Percentiles rank a stretch among this genome's conserved stretches.
Evolutionary conservation across 2,888 invertebrate species (phyloP).

Genomic region (Hydrotaea diabolus): DNA sequence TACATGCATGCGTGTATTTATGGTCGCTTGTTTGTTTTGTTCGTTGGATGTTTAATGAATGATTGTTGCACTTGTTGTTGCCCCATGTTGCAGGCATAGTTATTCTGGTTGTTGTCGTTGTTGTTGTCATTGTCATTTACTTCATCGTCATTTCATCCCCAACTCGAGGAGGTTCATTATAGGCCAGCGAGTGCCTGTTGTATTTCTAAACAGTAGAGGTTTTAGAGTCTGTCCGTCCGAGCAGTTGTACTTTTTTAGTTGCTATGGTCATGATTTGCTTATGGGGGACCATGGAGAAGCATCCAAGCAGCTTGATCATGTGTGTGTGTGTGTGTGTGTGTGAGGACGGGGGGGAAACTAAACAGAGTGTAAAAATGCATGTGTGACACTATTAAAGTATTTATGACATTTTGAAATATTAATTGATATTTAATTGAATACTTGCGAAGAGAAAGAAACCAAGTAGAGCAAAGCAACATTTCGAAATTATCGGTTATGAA

Average conservation of each 20-base stretch:
- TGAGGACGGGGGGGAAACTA: neutral
- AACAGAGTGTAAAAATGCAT: slow-evolving; percentile 38
- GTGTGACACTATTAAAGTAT: slow-evolving; percentile 68
- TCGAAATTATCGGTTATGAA: neutral
- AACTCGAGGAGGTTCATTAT: neutral
- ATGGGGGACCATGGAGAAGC: too few species aligned
- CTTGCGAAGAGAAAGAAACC: slow-evolving; percentile 24
- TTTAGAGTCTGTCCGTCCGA: neutral
- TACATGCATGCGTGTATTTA: neutral
- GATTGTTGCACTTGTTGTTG: slow-evolving; percentile 42
- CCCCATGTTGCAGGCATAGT: neutral
- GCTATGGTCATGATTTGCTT: neutral
- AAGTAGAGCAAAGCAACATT: neutral
- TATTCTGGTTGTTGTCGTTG: slow-evolving; percentile 12
- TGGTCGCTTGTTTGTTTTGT: neutral
- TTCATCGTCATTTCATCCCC: neutral
- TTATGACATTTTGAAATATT: slow-evolving; percentile 69
- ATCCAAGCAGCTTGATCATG: too few species aligned
- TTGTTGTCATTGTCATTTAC: neutral
- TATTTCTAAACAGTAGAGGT: too few species aligned
- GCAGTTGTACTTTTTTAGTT: too few species aligned
- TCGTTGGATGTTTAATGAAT: slow-evolving; percentile 34
- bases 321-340: too few species aligned
- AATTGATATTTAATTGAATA: slow-evolving; percentile 70
- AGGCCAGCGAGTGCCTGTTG: too few species aligned